A percentile compares a stretch with the other conserved stretches of the same genome.
Evolutionary conservation across 2,797 vertebrate genomes (phyloP).

Genomic region (Margarornis squamiger): DNA sequence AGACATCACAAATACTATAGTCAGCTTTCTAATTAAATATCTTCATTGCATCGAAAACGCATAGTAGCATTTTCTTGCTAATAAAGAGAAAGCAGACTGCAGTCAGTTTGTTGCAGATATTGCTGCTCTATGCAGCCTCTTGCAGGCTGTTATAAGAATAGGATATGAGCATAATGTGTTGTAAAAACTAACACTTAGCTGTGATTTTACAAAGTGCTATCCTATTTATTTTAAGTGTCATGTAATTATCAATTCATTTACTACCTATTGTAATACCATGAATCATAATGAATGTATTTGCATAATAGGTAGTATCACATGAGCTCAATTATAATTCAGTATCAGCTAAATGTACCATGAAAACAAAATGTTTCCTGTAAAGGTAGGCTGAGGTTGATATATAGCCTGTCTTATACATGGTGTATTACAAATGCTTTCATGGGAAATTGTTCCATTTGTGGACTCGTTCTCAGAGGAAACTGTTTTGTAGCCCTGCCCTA

Average conservation of each 20-base stretch:
- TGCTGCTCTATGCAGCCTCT: background rate
- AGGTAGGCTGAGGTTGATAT: conserved; percentile 34
- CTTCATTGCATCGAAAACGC: background rate
- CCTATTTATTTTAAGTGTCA: conserved; percentile 78
- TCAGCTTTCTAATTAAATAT: conserved; percentile 25
- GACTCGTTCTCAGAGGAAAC: background rate
- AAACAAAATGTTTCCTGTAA: conserved; percentile 68
- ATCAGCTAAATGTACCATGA: conserved; percentile 79
- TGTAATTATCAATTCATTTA: conserved; percentile 79
- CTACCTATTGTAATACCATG: conserved; percentile 70
- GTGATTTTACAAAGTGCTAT: conserved; percentile 62
- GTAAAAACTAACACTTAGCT: conserved; percentile 42
- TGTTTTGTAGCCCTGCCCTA: background rate
- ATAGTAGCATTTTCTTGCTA: background rate
- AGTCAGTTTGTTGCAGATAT: background rate
- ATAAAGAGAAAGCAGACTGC: background rate
- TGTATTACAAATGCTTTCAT: background rate
- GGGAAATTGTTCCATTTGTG: background rate
- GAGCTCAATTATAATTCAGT: conserved; percentile 71
- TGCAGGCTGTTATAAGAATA: background rate
- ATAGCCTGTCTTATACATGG: background rate
- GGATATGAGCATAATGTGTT: background rate
- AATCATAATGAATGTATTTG: conserved; percentile 78
- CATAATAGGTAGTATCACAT: conserved; percentile 74
- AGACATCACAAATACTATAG: background rate